A percentile compares a stretch with the other conserved stretches of the same genome.
Evolutionary conservation across 2,888 invertebrate species (phyloP).

Genomic region (Microctonus aethiopoides): DNA sequence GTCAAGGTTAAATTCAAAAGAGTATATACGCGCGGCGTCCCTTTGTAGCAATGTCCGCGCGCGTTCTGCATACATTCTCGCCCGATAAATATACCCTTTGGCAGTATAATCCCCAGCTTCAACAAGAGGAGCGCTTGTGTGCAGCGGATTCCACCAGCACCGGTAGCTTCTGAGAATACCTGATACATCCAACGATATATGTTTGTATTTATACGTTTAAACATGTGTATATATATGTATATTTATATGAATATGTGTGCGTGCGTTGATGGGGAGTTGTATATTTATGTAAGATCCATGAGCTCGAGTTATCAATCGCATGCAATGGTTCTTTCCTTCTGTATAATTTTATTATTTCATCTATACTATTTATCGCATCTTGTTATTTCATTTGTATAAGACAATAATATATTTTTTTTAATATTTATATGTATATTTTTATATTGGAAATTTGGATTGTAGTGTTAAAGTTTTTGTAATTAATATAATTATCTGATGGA

Average conservation of each 20-base stretch:
- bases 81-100: conserved; percentile 68
- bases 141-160: conserved; percentile 62
- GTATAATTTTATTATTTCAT: neutral
- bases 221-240: neutral
- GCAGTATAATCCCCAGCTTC: conserved; percentile 65
- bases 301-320: too few relatives aligned
- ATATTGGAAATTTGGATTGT: too few relatives aligned
- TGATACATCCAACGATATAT: conserved; percentile 52
- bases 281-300: too few relatives aligned
- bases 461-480: too few relatives aligned
- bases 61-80: conserved; percentile 65
- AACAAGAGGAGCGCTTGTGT: conserved; percentile 35
- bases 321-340: neutral
- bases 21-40: conserved; percentile 56
- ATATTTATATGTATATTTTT: neutral
- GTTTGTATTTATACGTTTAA: neutral
- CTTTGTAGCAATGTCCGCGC: conserved; percentile 66
- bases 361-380: too few relatives aligned
- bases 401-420: too few relatives aligned
- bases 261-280: too few relatives aligned
- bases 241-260: too few relatives aligned
- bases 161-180: conserved; percentile 66
- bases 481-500: too few relatives aligned
- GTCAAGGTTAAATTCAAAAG: conserved; percentile 63
- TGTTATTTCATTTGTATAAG: too few relatives aligned